These are phyloP conservation scores for Ptychobarbus kaznakovi DNA, from an alignment of 2,797 vertebrate genomes.

Conservation along the genomic window DNA sequence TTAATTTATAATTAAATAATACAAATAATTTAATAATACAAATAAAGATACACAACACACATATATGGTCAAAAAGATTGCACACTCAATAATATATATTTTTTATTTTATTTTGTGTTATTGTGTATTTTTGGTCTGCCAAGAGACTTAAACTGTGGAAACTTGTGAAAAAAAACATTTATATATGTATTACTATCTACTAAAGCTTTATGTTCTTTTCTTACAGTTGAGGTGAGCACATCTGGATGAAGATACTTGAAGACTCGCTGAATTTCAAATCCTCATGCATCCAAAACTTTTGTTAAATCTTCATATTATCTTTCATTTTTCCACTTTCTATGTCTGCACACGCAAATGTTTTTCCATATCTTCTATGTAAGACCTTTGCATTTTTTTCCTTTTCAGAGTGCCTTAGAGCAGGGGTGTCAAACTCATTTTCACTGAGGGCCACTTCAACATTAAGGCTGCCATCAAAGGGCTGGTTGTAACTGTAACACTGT, in stretches of 20 bases:
- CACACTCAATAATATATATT: background rate
- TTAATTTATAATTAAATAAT: background rate
- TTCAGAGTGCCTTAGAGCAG: conserved; percentile 30
- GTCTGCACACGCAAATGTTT: conserved; percentile 43
- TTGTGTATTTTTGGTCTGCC: background rate
- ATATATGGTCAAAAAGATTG: too few relatives aligned
- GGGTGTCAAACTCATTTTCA: too few relatives aligned
- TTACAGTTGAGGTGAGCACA: conserved; percentile 74
- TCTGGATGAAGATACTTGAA: conserved; percentile 56
- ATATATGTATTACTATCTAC: background rate
- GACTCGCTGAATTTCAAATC: conserved; percentile 8
- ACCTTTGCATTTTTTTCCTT: conserved; percentile 8
- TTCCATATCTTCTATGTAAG: background rate
- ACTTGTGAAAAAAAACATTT: too few relatives aligned
- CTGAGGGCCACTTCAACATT: too few relatives aligned
- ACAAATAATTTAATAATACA: background rate
- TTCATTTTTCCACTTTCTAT: conserved; percentile 11
- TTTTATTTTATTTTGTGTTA: background rate
- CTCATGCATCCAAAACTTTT: background rate
- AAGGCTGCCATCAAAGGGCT: too few relatives aligned
- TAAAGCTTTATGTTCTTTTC: conserved; percentile 16
- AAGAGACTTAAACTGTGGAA: background rate
- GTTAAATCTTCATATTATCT: background rate
- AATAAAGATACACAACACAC: background rate
- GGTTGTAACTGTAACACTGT: too few relatives aligned